Evolutionary conservation across 2,888 invertebrate genomes (phyloP).

Genomic region (Mythimna ferrago): DNA sequence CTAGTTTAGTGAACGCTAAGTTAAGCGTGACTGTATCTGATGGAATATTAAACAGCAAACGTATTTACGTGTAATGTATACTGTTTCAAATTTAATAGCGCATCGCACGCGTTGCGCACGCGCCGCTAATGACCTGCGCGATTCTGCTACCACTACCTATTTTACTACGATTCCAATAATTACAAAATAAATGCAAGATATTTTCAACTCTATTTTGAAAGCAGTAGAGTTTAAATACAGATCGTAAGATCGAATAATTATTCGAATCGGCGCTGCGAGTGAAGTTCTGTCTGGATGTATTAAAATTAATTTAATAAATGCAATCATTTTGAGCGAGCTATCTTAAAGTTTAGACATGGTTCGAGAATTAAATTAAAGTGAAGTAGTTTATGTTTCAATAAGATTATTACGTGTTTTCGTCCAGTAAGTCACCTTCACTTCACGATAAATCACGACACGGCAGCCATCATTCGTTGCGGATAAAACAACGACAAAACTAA

Average conservation of each 20-base stretch:
- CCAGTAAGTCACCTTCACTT: slow-evolving; percentile 11
- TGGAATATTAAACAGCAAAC: slow-evolving; percentile 74
- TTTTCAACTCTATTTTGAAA: slow-evolving; percentile 37
- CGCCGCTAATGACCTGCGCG: slow-evolving; percentile 83
- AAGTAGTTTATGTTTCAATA: slow-evolving; percentile 17
- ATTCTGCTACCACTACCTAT: slow-evolving; percentile 71
- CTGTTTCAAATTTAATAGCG: slow-evolving; percentile 84
- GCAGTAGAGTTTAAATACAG: background rate
- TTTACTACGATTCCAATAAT: slow-evolving; percentile 44
- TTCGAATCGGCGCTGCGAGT: slow-evolving; percentile 21
- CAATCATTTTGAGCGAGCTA: slow-evolving; percentile 33
- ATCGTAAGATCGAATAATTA: slow-evolving; percentile 15
- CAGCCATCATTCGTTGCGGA: background rate
- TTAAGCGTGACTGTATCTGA: slow-evolving; percentile 64
- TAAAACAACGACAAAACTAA: background rate
- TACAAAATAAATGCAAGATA: slow-evolving; percentile 10
- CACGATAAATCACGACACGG: too few species aligned
- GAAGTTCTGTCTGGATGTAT: slow-evolving; percentile 41
- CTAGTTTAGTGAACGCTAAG: slow-evolving; percentile 46
- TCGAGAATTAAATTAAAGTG: slow-evolving; percentile 5
- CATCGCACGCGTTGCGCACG: slow-evolving; percentile 84
- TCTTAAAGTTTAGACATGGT: slow-evolving; percentile 30
- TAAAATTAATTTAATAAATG: slow-evolving; percentile 56
- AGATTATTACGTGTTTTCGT: background rate
- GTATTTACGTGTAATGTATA: slow-evolving; percentile 73